Evolutionary conservation across 2,888 invertebrate species (phyloP), one percentile per base, ranked within the genome.

Genomic region (Erebia ligea): DNA sequence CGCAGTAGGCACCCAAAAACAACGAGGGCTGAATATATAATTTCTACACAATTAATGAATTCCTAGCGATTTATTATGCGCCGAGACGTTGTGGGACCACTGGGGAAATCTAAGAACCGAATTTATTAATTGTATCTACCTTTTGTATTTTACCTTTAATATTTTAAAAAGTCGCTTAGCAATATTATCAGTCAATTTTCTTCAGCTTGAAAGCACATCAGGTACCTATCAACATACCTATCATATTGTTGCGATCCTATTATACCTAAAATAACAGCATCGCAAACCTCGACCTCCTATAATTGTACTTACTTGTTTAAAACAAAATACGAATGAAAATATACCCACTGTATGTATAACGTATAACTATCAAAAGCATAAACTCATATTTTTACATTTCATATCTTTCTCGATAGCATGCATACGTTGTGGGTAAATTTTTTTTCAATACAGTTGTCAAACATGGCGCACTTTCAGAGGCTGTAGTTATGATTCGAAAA

Each of bases 21-120:
- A 80, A 82, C 84, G 80, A 78, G 78, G 71, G 72, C 65, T 78
- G 88, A 89, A 88, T 89, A 82, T 78, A 77, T 83, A 85, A 88
- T 86, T 82, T 81, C 74, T 81, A 82, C 81, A 78, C 74, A 76
- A 70, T 77, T 79, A 76, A 79, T 73, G 68, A 62, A 67, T 70
- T 48, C 57, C 59, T 54, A 67, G 65, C 56, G 52, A 69, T 73
- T 67, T 79, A 77, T 68, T 74, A 78, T 74, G 69, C 72, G 63
- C 76, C 74, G 75, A 34, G 42, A 63, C 21, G 57, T 63, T 50
- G 8, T 45, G 59, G 15, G 15, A n/a, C 50, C 58, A 13, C 21
- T 17, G 3, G 50, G 58, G 45, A 64, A 59, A 64, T 68, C 50
- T 52, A 61, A 21, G 34, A 58, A 52, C 19, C 34, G 45, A 45